Evolutionary conservation across 1,140 invertebrate species (phyloP).

Genomic region (Tetragonula clypearis): DNA sequence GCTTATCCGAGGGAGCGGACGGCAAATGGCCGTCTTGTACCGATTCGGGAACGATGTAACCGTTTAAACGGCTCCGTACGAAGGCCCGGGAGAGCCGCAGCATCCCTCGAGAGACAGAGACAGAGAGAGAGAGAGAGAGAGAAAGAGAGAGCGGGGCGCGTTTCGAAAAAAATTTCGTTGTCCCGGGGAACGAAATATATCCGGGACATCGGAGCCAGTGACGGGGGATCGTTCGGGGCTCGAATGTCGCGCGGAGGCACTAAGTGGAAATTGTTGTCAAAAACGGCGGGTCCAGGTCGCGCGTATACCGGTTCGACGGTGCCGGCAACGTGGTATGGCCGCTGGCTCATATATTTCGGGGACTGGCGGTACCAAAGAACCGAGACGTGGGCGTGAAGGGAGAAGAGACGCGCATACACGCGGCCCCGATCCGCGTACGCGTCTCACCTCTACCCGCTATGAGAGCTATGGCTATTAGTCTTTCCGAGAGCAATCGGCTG

Average conservation of each 20-base stretch:
- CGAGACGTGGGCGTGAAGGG: constrained; percentile 61
- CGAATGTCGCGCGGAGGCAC: constrained; percentile 76
- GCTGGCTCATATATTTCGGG: constrained; percentile 63
- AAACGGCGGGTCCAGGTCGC: constrained; percentile 65
- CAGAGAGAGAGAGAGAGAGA: accelerated
- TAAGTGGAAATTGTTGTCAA: constrained; percentile 83
- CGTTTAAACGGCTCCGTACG: constrained; percentile 34
- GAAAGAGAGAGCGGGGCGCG: neutral
- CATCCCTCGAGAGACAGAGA: neutral
- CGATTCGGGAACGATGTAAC: constrained; percentile 48
- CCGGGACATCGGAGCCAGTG: constrained; percentile 46
- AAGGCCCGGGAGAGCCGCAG: neutral
- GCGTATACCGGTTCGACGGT: constrained; percentile 58
- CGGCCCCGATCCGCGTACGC: neutral
- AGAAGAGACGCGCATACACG: constrained; percentile 42
- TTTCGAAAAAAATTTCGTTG: constrained; percentile 54
- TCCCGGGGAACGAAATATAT: constrained; percentile 44
- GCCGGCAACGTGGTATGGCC: constrained; percentile 34
- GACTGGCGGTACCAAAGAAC: constrained; percentile 47
- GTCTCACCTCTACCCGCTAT: constrained; percentile 6
- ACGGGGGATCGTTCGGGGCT: constrained; percentile 51
- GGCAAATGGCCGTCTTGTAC: constrained; percentile 49
- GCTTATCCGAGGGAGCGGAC: constrained; percentile 11
- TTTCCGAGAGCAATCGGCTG: neutral
- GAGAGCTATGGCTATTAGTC: constrained; percentile 22